Base-by-base conservation (phyloP, 2,113 vertebrate species). In the Irena cyanogastra region DNA sequence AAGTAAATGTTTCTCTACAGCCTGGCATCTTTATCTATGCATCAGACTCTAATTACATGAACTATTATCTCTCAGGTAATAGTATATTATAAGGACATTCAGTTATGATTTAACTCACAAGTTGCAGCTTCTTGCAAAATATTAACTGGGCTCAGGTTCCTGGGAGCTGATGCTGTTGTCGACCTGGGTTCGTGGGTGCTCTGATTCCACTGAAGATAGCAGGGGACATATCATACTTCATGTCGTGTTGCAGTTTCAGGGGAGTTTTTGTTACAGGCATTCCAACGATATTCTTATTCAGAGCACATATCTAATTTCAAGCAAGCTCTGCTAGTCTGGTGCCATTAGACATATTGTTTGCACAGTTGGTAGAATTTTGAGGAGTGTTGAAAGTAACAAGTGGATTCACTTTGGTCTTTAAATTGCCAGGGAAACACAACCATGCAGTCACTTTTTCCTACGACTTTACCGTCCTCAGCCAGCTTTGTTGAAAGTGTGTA, bases 291-390 rank as follows among this genome's bases (percentile, higher is more conserved):
- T 83, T 81, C 39, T 77, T 66, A 94, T 94, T 97, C 95, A 92
- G 85, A 93, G 71, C 92, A 93, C 79, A 42, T 92, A 94, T 80
- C 88, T 93, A 83, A 88, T 95, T 93, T 94, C 88, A 83, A 69
- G 61, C 79, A 93, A 84, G 44, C 75, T 92, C 66, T 93, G 88
- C 57, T 88, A 90, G 53, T 76, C 70, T 92, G 82, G 88, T 96
- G 94, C 88, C 70, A 94, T 96, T 95, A 96, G 88, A 95, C 90
- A 92, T 95, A 94, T 90, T 96, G 92, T 92, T 96, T 95, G 95
- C 88, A 92, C 92, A 94, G 94, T 88, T 95, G 96, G 92, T 92
- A 80, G 88, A 86, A 88, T 96, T 92, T 87, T 80, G 79, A 90
- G 79, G 53, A 90, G 75, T 88, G 75, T 88, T 95, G 92, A 90